A percentile compares a stretch with the other conserved stretches of the same genome.
phyloP scores from a whole-genome alignment of 2,888 invertebrate genomes.

The Cacoxenus indagator region DNA sequence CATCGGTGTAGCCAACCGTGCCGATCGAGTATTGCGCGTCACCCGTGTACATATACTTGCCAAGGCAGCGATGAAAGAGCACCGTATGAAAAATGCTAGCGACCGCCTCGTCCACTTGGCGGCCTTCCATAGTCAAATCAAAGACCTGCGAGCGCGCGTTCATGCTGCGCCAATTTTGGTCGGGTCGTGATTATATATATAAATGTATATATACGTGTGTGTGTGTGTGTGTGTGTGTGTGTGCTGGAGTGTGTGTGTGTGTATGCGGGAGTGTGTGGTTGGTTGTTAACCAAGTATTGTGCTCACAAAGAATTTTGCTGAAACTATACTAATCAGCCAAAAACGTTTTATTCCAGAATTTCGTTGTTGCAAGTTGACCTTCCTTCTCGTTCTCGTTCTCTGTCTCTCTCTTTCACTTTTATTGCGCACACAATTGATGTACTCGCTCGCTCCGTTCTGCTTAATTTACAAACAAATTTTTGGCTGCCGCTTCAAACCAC shows the following conservation, averaged over 20 bases:
- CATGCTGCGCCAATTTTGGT: slow-evolving; percentile 72
- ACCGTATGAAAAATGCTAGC: slow-evolving; percentile 93
- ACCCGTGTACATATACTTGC: slow-evolving; percentile 94
- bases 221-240: slow-evolving; percentile 3
- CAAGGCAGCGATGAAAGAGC: slow-evolving; percentile 89
- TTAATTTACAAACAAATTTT: not conserved
- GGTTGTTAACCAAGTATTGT: not conserved
- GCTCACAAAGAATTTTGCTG: not conserved
- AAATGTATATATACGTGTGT: not conserved
- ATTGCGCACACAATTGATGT: not conserved
- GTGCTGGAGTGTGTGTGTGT: not conserved
- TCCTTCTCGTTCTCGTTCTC: too few relatives aligned
- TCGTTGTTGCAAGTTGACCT: not conserved
- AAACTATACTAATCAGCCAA: not conserved
- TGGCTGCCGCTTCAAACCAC: slow-evolving; percentile 2
- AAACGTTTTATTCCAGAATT: not conserved
- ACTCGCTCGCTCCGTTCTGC: not conserved
- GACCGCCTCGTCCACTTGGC: slow-evolving; percentile 93
- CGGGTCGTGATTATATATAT: not conserved
- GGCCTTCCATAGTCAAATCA: slow-evolving; percentile 88
- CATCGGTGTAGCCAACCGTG: slow-evolving; percentile 94
- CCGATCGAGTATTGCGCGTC: slow-evolving; percentile 97
- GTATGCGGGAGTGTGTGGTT: not conserved
- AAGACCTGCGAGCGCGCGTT: slow-evolving; percentile 86
- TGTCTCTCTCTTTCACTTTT: not conserved